Percentiles rank a stretch among this genome's conserved stretches.
Conservation (phyloP, 2,797 vertebrate species). For the Chloroceryle inda region DNA sequence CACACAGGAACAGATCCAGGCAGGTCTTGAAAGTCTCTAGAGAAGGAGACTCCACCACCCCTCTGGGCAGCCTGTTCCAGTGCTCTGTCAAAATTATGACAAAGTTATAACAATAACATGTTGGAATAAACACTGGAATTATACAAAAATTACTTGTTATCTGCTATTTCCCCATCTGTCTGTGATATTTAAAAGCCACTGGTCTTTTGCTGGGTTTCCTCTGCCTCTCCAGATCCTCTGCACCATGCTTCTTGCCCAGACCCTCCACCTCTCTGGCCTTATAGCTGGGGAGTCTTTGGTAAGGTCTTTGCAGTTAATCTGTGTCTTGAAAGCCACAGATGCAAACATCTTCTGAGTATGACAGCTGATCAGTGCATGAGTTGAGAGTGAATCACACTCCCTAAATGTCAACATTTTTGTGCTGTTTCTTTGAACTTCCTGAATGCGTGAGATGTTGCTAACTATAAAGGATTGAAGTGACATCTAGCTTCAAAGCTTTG, state of each 20-base stretch:
- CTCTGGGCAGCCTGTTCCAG: too few relatives aligned
- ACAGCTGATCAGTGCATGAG: neutral
- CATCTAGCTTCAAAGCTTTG: constrained; percentile 36
- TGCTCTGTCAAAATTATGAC: neutral
- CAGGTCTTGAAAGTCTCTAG: too few relatives aligned
- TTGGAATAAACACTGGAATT: neutral
- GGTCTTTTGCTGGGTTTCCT: neutral
- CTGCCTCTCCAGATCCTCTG: neutral
- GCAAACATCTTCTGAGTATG: neutral
- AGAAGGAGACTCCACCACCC: too few relatives aligned
- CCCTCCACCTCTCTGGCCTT: neutral
- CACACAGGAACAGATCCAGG: too few relatives aligned
- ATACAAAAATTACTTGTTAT: neutral
- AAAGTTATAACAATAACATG: neutral
- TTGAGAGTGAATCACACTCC: neutral
- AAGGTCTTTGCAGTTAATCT: neutral
- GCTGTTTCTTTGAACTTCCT: constrained; percentile 53
- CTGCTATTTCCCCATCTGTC: neutral
- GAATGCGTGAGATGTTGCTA: neutral
- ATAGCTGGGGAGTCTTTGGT: neutral
- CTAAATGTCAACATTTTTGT: neutral
- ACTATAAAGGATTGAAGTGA: neutral
- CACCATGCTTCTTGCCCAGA: accelerated
- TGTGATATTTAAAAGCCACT: neutral
- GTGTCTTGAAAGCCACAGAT: neutral